Percentiles rank a stretch among this genome's conserved stretches.
phyloP scores from a whole-genome alignment of 2,888 invertebrate genomes.

The Oscheius sp. region DNA sequence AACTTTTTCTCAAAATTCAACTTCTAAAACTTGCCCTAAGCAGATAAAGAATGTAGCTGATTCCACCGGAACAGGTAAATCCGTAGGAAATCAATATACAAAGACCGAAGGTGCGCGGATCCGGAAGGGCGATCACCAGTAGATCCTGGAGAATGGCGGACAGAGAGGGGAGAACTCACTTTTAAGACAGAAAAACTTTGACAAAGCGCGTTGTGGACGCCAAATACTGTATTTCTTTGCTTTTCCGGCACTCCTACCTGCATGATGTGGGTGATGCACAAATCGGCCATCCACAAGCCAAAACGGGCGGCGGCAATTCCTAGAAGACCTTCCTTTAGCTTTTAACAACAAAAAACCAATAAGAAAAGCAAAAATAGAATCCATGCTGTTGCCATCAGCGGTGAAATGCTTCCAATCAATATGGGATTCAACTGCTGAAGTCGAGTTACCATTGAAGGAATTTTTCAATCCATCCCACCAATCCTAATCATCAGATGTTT shows the following conservation, averaged over 20 bases:
- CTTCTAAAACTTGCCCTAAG: constrained; percentile 27
- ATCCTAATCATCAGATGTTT: not conserved
- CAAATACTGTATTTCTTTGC: constrained; percentile 64
- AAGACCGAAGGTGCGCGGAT: constrained; percentile 33
- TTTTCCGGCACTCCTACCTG: constrained; percentile 56
- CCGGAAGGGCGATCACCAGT: constrained; percentile 34
- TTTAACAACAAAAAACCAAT: constrained; percentile 33
- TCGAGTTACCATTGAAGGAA: constrained; percentile 42
- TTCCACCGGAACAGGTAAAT: constrained; percentile 40
- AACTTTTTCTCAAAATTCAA: not conserved
- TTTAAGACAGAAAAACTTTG: constrained; percentile 59
- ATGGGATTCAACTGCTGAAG: constrained; percentile 29
- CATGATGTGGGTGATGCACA: constrained; percentile 67
- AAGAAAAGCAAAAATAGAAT: constrained; percentile 60
- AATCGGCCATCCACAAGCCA: constrained; percentile 64
- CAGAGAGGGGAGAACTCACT: constrained; percentile 26
- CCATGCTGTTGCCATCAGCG: constrained; percentile 51
- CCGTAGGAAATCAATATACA: constrained; percentile 41
- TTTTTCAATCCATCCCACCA: constrained; percentile 51
- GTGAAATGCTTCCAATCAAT: constrained; percentile 56
- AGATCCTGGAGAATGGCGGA: no score
- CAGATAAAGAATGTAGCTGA: constrained; percentile 46
- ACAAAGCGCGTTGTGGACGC: constrained; percentile 64
- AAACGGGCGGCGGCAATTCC: constrained; percentile 13
- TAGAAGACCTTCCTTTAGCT: not conserved